Percentiles rank a stretch among this genome's conserved stretches.
Evolutionary conservation across 2,888 invertebrate species (phyloP).

Genomic region (Pollenia griseotomentosa): DNA sequence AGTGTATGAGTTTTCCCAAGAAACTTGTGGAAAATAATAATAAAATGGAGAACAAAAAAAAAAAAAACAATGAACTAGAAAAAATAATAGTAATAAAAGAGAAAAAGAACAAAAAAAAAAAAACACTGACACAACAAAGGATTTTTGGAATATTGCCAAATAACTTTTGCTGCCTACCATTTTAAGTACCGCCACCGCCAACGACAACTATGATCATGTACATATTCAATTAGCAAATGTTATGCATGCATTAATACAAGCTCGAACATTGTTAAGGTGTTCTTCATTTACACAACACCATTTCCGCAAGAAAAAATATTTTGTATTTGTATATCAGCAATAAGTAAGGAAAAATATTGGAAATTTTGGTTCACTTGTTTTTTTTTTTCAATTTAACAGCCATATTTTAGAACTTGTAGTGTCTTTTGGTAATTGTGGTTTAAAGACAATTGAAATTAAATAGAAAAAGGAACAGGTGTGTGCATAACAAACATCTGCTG

Average conservation of each 20-base stretch:
- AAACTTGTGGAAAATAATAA: conserved; percentile 58
- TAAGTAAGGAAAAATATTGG: neutral
- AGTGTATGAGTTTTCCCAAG: conserved; percentile 54
- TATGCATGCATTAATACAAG: conserved; percentile 66
- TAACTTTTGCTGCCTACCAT: conserved; percentile 69
- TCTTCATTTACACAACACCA: conserved; percentile 42
- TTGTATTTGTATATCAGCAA: neutral
- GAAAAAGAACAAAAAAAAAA: conserved; percentile 17
- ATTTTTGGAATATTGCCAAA: conserved; percentile 69
- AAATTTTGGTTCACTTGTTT: neutral
- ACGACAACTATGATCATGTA: conserved; percentile 70
- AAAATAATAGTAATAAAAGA: neutral
- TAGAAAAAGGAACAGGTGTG: conserved; percentile 32
- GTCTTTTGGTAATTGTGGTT: neutral
- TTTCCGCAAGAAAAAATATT: conserved; percentile 35
- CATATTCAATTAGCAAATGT: conserved; percentile 72
- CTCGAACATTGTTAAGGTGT: conserved; percentile 62
- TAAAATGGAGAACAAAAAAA: conserved; percentile 11
- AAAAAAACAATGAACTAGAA: conserved; percentile 45
- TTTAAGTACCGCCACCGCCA: conserved; percentile 32
- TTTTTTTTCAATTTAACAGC: neutral
- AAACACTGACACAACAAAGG: conserved; percentile 45
- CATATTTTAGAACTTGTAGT: no score
- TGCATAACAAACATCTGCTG: conserved; percentile 12
- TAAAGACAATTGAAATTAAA: conserved; percentile 4